Evolutionary conservation across 2,888 invertebrate species (phyloP).

Genomic region (Drosophila algonquin): DNA sequence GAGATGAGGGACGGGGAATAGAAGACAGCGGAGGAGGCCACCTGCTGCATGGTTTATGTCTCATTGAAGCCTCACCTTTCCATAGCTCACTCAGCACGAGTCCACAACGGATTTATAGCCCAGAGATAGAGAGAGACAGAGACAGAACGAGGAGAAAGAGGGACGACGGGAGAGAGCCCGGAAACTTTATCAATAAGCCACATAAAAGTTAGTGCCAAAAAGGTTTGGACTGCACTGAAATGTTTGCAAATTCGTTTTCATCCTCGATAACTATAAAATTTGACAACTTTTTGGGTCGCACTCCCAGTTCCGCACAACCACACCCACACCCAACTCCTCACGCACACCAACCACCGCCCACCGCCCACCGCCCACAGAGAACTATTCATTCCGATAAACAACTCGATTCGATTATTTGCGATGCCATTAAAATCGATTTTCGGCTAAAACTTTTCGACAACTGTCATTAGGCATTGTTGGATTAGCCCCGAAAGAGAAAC

Average conservation of each 20-base stretch:
- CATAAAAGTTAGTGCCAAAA: constrained; percentile 32
- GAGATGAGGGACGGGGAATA: constrained; percentile 21
- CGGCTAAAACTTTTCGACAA: constrained; percentile 66
- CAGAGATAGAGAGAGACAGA: background rate
- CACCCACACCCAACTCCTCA: background rate
- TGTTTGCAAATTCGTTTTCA: constrained; percentile 53
- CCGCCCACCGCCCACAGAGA: background rate
- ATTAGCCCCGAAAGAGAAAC: constrained; percentile 52
- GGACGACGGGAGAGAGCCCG: background rate
- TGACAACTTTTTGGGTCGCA: constrained; percentile 56
- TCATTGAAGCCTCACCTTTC: constrained; percentile 26
- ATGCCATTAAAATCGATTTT: constrained; percentile 78
- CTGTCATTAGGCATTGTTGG: constrained; percentile 78
- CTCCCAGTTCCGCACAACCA: background rate
- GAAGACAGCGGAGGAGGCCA: constrained; percentile 39
- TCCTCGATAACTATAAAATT: constrained; percentile 68
- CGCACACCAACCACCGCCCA: too few species aligned
- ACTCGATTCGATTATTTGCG: constrained; percentile 73
- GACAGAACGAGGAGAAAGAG: background rate
- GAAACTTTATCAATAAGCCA: constrained; percentile 39
- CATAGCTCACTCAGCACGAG: constrained; percentile 27
- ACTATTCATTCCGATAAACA: constrained; percentile 62
- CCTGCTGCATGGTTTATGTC: constrained; percentile 68
- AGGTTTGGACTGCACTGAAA: constrained; percentile 30
- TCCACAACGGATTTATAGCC: constrained; percentile 53